Conservation (phyloP, 2,797 vertebrate genomes). For the Ptychobarbus kaznakovi region DNA sequence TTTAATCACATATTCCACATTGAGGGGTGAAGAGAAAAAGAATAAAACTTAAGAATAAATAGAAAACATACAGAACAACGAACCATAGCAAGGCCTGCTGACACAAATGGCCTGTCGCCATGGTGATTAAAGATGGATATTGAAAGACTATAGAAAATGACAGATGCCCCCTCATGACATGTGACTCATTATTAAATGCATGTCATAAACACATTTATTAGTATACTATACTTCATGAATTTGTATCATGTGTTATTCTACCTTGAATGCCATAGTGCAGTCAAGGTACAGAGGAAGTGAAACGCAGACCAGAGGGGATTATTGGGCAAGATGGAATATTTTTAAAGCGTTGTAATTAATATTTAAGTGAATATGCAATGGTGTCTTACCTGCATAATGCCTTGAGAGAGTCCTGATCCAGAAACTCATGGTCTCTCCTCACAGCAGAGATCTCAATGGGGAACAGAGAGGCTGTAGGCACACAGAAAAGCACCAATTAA, state of each 20-base stretch:
- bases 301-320: neutral
- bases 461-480: slow-evolving; percentile 77
- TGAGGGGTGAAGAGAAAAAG: neutral
- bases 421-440: slow-evolving; percentile 84
- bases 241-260: neutral
- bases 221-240: neutral
- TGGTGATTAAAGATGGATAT: slow-evolving; percentile 8
- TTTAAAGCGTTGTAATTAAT: slow-evolving; percentile 13
- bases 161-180: neutral
- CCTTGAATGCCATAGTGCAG: neutral
- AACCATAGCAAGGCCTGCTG: neutral
- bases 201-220: neutral
- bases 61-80: neutral
- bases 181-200: neutral
- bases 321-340: neutral
- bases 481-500: slow-evolving; percentile 39
- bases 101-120: neutral
- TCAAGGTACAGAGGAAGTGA: neutral
- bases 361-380: slow-evolving; percentile 22
- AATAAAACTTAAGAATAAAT: neutral
- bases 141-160: neutral
- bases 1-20: slow-evolving; percentile 28
- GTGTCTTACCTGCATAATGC: slow-evolving; percentile 83
- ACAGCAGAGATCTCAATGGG: slow-evolving; percentile 84
- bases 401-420: slow-evolving; percentile 85